Evolutionary conservation across 2,113 vertebrate species (phyloP), one percentile per base, ranked within the genome.

Genomic region (Oncorhynchus nerka): DNA sequence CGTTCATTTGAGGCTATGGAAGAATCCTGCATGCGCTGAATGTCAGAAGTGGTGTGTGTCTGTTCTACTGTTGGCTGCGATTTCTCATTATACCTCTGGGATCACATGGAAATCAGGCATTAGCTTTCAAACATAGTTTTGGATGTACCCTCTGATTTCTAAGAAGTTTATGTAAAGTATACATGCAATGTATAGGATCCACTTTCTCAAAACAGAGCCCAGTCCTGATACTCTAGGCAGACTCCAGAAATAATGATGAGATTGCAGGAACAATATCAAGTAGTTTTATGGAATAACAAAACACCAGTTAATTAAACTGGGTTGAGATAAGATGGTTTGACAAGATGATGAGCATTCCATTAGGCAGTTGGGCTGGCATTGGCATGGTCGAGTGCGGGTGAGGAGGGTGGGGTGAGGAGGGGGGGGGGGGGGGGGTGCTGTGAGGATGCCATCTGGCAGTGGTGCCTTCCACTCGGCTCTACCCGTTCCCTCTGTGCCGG

Each of bases 371-470:
- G 83, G 79, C 83, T 81, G 34, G 22, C 39, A 74, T 80, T 83
- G 68, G 45, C 68, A 75, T 80, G 69, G 71, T 70, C 68, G 45
- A 39, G 65, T 75, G 34, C 20, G 12, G 71, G n/a, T 70, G 62
- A 59, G 70, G 70, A 66, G 32, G 75, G 81, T 76, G 78, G 66
- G 32, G 32, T 32, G 32, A 5, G 30, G 32, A 32, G 32, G 1
- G 32, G 5, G 30, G 5, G 5, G 32, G 32, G 71, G 79, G 71
- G 81, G 78, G 76, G 26, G 76, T 82, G 73, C 76, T 92, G 93
- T 89, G 88, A 94, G 83, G 85, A 90, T 94, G 95, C 95, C 96
- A 97, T 97, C 95, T 97, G 96, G 95, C 91, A 93, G 91, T 88
- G 93, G 94, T 90, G 92, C 93, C 92, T 93, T 88, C 93, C 92